Base-by-base conservation (phyloP, 2,797 vertebrate species). In the Gallinago solitaria region DNA sequence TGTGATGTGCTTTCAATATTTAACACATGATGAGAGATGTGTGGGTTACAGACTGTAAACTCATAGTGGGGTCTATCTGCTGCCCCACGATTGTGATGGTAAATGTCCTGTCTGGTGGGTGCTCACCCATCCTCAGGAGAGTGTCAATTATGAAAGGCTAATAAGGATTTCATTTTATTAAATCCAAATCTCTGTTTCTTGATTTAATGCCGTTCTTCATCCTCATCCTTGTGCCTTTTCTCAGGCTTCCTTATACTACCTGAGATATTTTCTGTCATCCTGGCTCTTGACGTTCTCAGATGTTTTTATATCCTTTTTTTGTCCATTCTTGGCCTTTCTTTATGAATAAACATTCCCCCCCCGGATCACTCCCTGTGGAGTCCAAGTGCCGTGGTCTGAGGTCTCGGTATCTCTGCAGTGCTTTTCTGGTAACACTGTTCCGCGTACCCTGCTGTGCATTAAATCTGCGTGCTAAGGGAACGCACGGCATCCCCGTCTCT, bases 291-390 rank as follows among this genome's bases (percentile, higher is more conserved):
- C 1, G 0, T 28, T 78, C 50, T 14, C 41, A 10, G 24, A 11
- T 64, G n/a, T 43, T 68, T 59, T 24, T 10, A 18, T 16, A 2
- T 53, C 27, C 6, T 27, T 28, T 87, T 87, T 56, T 83, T 77
- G 30, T 19, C 63, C 51, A 0, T 47, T 57, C 18, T 79, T 9
- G 8, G 48, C 33, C 11, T 32, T 79, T 59, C 25, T 56, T 60
- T 5, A 8, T 11, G 47, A 2, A 0, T 12, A 3, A 18, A 2
- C 5, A 4, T 39, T 6, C 30, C n/a, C 11, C 11, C 16, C 19
- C 4, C 16, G 8, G 68, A 0, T 39, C 28, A 0, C 27, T 56
- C 48, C 24, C 78, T 13, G 33, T 5, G 11, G 20, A 45, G 43
- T 30, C 48, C 9, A 5, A 20, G 18, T 30, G 37, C 60, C 12